Evolutionary conservation across 2,888 invertebrate genomes (phyloP), one percentile per base, ranked within the genome.

Genomic region (Xanthorhoe spadicearia): DNA sequence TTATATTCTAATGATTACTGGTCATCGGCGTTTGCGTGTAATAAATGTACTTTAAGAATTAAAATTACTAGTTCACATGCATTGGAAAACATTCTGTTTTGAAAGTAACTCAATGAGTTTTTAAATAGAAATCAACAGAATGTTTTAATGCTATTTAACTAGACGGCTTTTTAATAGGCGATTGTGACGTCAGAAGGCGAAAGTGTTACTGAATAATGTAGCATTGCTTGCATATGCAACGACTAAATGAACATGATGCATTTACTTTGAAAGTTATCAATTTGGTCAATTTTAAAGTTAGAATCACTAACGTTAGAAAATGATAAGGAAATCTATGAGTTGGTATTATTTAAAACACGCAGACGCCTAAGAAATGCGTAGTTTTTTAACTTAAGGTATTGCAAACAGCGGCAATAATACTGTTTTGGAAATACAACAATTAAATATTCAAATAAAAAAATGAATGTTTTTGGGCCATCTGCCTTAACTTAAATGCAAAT

Each of bases 21-120:
- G 83, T 85, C 79, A 75, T 72, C 64, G 85, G 86, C 86, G 91
- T 85, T 89, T 88, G 86, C 87, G 90, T 87, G 84, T 80, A 28
- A 56, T 53, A 8, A 48, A 15, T 17, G 15, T 48, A 48, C 48
- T 48, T 48, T 48, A 13, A 43, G 38, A 43, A 43, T 43, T 43
- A 13, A 13, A 43, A 13, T 43, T 43, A 43, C 32, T 32, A 32
- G 32, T 43, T 43, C 38, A 38, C 38, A 8, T 35, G 35, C 35
- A 4, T 35, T 43, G 13, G 1, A 43, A 3, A 43, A 2, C 38
- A 43, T 43, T 43, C 38, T 43, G 38, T 43, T 13, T 43, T 43
- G 13, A 43, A 43, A 13, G 13, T 13, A 13, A 43, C 38, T 13
- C 13, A 13, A 4, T 43, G 5, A 13, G 13, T 43, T 13, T 35